These are phyloP conservation scores for Sminthurinus signatus DNA, from an alignment of 1,140 invertebrate species.

Conservation along the genomic window DNA sequence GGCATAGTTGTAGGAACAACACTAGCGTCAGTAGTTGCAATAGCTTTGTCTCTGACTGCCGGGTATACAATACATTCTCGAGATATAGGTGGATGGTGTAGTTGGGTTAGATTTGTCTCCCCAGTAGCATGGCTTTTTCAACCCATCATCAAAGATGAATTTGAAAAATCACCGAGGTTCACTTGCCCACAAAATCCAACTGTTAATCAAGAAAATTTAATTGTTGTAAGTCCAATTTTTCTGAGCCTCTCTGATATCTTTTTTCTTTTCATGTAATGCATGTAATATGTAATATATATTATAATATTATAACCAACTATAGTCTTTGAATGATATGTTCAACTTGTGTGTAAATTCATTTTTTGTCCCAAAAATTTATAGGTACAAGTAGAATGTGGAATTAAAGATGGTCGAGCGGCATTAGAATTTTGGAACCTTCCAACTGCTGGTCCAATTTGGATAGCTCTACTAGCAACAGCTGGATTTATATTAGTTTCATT, in stretches of 20 bases:
- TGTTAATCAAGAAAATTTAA: slow-evolving; percentile 25
- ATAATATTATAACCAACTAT: too few relatives aligned
- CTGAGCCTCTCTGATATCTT: too few relatives aligned
- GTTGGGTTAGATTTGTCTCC: slow-evolving; percentile 62
- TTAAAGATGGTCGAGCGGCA: slow-evolving; percentile 14
- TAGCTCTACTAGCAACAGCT: not conserved
- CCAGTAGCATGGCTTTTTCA: slow-evolving; percentile 68
- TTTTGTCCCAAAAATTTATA: slow-evolving; percentile 11
- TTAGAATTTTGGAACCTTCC: slow-evolving; percentile 8
- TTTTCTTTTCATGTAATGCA: too few relatives aligned
- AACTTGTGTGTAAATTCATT: not conserved
- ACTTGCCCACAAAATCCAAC: slow-evolving; percentile 41
- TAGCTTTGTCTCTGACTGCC: slow-evolving; percentile 57
- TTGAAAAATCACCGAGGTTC: slow-evolving; percentile 42
- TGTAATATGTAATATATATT: too few relatives aligned
- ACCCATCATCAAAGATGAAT: slow-evolving; percentile 58
- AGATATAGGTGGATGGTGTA: slow-evolving; percentile 60
- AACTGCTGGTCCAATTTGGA: slow-evolving; percentile 5
- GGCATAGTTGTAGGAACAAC: slow-evolving; percentile 52
- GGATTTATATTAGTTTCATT: slow-evolving; percentile 16
- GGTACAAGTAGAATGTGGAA: slow-evolving; percentile 24
- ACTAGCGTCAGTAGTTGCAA: slow-evolving; percentile 57
- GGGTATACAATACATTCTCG: slow-evolving; percentile 65
- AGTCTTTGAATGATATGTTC: not conserved
- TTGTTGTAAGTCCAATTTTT: slow-evolving; percentile 36